These are phyloP conservation scores for Leuciscus idus DNA, from an alignment of 2,113 vertebrate genomes.

Conservation along the genomic window DNA sequence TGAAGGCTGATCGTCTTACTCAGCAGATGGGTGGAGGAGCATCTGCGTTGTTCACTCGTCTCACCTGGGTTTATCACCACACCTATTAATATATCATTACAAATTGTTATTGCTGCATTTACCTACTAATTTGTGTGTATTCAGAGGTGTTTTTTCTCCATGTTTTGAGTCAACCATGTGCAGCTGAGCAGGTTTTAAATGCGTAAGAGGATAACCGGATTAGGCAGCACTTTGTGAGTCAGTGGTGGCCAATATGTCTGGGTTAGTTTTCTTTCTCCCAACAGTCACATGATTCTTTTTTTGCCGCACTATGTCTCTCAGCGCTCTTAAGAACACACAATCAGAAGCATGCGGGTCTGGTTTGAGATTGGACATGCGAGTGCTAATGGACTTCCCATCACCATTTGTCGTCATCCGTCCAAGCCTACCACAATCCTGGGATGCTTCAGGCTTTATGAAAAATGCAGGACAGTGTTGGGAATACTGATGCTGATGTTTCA, in stretches of 20 bases:
- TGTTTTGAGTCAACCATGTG: conserved; percentile 4
- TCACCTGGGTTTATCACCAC: conserved; percentile 22
- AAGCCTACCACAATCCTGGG: not conserved
- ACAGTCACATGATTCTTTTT: not conserved
- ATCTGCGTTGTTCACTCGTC: conserved; percentile 9
- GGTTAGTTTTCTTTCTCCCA: conserved; percentile 15
- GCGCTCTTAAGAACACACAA: not conserved
- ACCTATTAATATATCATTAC: not conserved
- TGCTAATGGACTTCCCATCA: not conserved
- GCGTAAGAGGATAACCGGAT: conserved; percentile 27
- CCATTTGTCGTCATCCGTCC: not conserved
- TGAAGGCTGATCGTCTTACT: conserved; percentile 2
- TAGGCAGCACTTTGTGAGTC: conserved; percentile 34
- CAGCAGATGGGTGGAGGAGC: not conserved
- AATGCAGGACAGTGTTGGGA: not conserved
- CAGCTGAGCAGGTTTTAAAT: conserved; percentile 24
- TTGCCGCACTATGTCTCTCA: not conserved
- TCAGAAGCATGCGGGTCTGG: conserved; percentile 1
- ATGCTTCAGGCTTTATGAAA: conserved; percentile 23
- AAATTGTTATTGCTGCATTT: not conserved
- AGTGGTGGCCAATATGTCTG: conserved; percentile 22
- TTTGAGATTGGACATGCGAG: conserved; percentile 6
- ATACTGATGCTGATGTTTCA: conserved; percentile 10
- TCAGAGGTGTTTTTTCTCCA: conserved; percentile 8
- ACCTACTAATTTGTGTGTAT: not conserved